Evolutionary conservation across 2,797 vertebrate species (phyloP).

Genomic region (Coracias cyanogaster): DNA sequence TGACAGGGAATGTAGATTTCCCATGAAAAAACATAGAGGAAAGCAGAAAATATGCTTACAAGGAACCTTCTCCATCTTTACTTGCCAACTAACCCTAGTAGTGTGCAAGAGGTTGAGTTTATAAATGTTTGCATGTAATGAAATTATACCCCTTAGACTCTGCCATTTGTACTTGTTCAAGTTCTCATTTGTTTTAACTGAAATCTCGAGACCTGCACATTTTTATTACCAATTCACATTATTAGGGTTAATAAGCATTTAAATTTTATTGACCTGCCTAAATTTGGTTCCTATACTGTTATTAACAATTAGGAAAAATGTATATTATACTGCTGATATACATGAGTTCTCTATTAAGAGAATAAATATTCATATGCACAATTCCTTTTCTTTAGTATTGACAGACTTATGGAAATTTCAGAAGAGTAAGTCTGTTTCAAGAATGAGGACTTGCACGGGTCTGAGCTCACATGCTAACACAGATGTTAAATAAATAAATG

Average conservation of each 20-base stretch:
- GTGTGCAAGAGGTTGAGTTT: not conserved
- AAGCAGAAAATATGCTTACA: not conserved
- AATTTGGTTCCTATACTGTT: not conserved
- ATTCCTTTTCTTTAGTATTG: not conserved
- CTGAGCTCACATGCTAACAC: not conserved
- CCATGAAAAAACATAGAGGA: not conserved
- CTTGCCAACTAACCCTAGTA: not conserved
- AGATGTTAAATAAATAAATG: not conserved
- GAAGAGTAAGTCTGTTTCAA: not conserved
- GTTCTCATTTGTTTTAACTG: not conserved
- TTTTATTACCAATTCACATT: not conserved
- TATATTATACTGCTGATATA: not conserved
- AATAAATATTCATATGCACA: not conserved
- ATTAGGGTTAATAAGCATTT: not conserved
- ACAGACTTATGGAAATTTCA: not conserved
- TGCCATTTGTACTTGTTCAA: not conserved
- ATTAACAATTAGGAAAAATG: not conserved
- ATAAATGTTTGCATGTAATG: not conserved
- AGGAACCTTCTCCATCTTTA: not conserved
- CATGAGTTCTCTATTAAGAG: not conserved
- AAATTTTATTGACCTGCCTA: not conserved
- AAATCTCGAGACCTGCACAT: not conserved
- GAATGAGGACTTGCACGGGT: not conserved
- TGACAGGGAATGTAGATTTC: not conserved
- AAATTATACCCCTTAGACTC: not conserved